Base-by-base conservation (phyloP, 2,888 invertebrate species). In the Strigamia transsilvanica region DNA sequence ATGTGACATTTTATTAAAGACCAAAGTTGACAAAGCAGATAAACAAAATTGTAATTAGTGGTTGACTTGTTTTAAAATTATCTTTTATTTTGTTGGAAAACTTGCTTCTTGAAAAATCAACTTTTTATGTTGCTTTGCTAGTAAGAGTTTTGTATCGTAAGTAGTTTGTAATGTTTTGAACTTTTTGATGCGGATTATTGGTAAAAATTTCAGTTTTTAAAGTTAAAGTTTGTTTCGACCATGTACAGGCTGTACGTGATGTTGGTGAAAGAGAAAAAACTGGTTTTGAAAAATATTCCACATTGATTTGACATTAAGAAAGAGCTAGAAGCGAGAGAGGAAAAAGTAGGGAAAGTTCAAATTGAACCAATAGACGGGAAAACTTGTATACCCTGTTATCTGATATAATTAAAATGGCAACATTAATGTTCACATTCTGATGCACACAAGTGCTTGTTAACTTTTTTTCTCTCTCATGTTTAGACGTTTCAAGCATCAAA, bases 371-470 rank as follows among this genome's bases (percentile, higher is more conserved):
- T 73, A 73, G 32, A 73, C n/a, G 23, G 23, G 12, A 73, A 73
- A 73, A 23, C 32, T 73, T 32, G 38, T 38, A 73, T 73, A 73
- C 6, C 73, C 27, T 23, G 13, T 73, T 73, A 32, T 32, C 27
- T 73, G 13, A 73, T 73, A 27, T 27, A 73, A 73, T 73, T 73
- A 73, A 73, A 73, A 73, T 73, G 73, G 73, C 73, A 32, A n/a
- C 38, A 38, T 38, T 38, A 38, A 38, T 15, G 73, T 73, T 23
- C 73, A 13, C 73, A 73, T 56, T 56, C 56, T 18, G 56, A 56
- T 73, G 73, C 73, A 73, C 73, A 73, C 73, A 73, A 73, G 73
- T 73, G 73, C 73, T 32, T 73, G 73, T 73, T 73, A 73, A 32
- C 73, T 73, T 9, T 73, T 73, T 73, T 73, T 13, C 32, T 32